These are phyloP conservation scores for Tetragonula clypearis DNA, from an alignment of 1,140 invertebrate genomes.

Conservation along the genomic window DNA sequence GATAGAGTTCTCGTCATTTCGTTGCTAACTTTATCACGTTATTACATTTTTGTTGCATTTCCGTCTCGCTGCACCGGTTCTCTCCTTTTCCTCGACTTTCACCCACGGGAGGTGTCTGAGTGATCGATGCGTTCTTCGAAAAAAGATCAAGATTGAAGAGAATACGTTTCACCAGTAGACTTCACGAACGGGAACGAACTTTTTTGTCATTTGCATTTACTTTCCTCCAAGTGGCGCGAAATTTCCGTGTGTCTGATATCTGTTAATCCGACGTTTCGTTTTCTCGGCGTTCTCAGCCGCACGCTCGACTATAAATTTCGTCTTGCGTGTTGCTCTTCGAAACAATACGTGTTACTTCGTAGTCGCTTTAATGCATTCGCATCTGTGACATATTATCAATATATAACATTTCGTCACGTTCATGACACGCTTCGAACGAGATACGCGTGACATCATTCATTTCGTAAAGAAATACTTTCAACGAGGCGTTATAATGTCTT, in stretches of 20 bases:
- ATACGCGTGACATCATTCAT: too few species aligned
- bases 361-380: too few species aligned
- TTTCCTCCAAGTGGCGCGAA: background rate
- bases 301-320: background rate
- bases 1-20: conserved; percentile 29
- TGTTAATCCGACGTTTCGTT: background rate
- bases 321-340: background rate
- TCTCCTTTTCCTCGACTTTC: conserved; percentile 32
- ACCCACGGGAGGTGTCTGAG: conserved; percentile 40
- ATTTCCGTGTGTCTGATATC: conserved; percentile 19
- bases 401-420: too few species aligned
- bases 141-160: conserved; percentile 65
- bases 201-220: conserved; percentile 54
- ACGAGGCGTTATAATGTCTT: too few species aligned
- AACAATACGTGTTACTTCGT: too few species aligned
- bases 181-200: conserved; percentile 5
- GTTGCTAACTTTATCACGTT: conserved; percentile 36
- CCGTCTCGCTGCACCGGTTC: conserved; percentile 18
- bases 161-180: conserved; percentile 45
- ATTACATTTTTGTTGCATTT: conserved; percentile 55
- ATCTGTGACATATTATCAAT: too few species aligned
- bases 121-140: conserved; percentile 64
- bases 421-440: too few species aligned
- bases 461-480: too few species aligned
- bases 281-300: background rate